These are phyloP conservation scores for Nephila pilipes DNA, from an alignment of 1,140 invertebrate genomes.

Conservation along the genomic window DNA sequence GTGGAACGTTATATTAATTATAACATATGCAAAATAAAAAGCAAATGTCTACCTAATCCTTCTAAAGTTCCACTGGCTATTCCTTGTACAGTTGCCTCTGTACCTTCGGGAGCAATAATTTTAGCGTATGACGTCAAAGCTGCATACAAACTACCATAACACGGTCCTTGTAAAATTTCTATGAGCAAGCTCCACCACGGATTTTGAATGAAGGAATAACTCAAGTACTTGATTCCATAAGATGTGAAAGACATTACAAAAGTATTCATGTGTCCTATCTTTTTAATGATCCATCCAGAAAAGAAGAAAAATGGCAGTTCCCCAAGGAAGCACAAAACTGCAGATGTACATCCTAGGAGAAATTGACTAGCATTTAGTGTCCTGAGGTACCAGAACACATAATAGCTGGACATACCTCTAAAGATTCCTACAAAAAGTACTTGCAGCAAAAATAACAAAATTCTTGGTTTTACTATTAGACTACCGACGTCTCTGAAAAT, in stretches of 20 bases:
- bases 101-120: slow-evolving; percentile 90
- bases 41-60: slow-evolving; percentile 72
- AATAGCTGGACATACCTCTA: slow-evolving; percentile 93
- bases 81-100: slow-evolving; percentile 83
- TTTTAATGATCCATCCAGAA: slow-evolving; percentile 89
- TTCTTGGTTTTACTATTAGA: slow-evolving; percentile 85
- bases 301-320: slow-evolving; percentile 94
- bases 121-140: slow-evolving; percentile 93
- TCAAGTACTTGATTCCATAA: slow-evolving; percentile 88
- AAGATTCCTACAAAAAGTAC: slow-evolving; percentile 91
- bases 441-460: slow-evolving; percentile 88
- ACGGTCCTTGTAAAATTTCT: slow-evolving; percentile 91
- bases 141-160: slow-evolving; percentile 92
- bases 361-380: slow-evolving; percentile 84
- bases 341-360: slow-evolving; percentile 89
- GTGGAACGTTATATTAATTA: too few relatives aligned
- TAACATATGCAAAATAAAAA: neutral
- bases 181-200: slow-evolving; percentile 90
- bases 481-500: slow-evolving; percentile 83
- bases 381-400: slow-evolving; percentile 83
- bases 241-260: slow-evolving; percentile 89
- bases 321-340: slow-evolving; percentile 91
- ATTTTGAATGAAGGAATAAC: slow-evolving; percentile 89
- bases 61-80: slow-evolving; percentile 87
- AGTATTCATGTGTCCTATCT: slow-evolving; percentile 90